Base-by-base conservation (phyloP, 2,888 invertebrate species). In the Trachelus stipa region DNA sequence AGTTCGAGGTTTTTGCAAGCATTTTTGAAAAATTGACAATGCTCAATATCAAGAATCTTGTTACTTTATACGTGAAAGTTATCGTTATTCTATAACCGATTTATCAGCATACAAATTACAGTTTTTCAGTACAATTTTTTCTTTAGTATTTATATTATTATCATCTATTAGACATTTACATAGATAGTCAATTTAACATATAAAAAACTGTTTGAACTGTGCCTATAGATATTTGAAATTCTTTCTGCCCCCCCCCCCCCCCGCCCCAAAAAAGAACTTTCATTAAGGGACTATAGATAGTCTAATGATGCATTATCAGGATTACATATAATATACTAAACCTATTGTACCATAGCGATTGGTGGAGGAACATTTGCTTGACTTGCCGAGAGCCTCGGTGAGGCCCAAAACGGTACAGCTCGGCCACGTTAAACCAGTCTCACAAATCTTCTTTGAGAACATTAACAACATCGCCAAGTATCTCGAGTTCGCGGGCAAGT, bases 391-490 rank as follows among this genome's bases (percentile, higher is more conserved):
- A 73, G 33, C 31, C 31, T 76, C 79, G 75, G 31, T 31, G 75
- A 79, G 73, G 74, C 68, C 75, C 37, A 69, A 75, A 73, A 80
- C 76, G 40, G 78, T 76, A 77, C 69, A 74, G 34, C 74, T 33
- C 76, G 77, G 69, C 71, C 56, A 79, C 74, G 37, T 80, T 74
- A 75, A 84, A 74, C 82, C 83, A 81, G 83, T 82, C 77, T 85
- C 83, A 76, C 84, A 82, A 81, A 82, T 87, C 83, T 88, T 88
- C 84, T 83, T 82, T 83, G 85, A 87, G 80, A 88, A 83, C 82
- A 80, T 88, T 83, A 84, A 85, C 78, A 87, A 85, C 81, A 82
- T 88, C 80, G 84, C 87, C 80, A 83, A 86, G 79, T 88, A 85
- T 85, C 84, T 87, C 78, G 88, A 84, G 78, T 81, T 85, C 80